phyloP scores from a whole-genome alignment of 2,113 vertebrate species.

The Sisor rabdophorus region DNA sequence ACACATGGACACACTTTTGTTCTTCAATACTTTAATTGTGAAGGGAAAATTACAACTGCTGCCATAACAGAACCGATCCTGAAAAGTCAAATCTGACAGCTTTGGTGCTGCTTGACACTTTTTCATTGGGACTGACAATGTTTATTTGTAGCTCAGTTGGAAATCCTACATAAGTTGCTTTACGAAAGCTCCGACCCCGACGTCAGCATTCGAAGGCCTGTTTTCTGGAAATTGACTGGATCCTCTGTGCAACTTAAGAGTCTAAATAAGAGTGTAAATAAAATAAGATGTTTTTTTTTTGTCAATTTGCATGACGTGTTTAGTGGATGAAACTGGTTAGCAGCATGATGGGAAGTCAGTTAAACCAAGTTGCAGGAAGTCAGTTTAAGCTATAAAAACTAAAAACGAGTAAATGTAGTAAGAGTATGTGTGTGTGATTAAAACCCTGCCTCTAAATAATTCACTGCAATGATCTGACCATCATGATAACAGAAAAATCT shows the following conservation, averaged over 20 bases:
- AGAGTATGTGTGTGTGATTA: too few relatives aligned
- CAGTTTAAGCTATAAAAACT: not conserved
- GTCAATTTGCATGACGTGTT: too few relatives aligned
- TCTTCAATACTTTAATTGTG: constrained; percentile 52
- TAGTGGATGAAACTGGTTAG: not conserved
- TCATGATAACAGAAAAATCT: not conserved
- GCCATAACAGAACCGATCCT: constrained; percentile 28
- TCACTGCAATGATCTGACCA: too few relatives aligned
- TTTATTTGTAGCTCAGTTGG: constrained; percentile 1
- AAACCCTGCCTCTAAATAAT: not conserved
- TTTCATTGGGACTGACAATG: not conserved
- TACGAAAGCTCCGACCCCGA: not conserved
- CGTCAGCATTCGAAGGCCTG: not conserved
- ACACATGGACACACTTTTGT: not conserved
- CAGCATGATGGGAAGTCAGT: constrained; percentile 14
- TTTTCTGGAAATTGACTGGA: not conserved
- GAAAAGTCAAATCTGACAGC: constrained; percentile 28
- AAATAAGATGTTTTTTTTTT: too few relatives aligned
- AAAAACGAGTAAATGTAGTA: not conserved
- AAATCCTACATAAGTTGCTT: not conserved
- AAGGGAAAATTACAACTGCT: constrained; percentile 32
- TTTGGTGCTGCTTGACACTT: not conserved
- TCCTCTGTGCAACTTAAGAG: not conserved
- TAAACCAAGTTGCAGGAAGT: not conserved
- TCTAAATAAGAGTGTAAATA: too few relatives aligned